Evolutionary conservation across 2,797 vertebrate species (phyloP).

Genomic region (Hirundo rustica): DNA sequence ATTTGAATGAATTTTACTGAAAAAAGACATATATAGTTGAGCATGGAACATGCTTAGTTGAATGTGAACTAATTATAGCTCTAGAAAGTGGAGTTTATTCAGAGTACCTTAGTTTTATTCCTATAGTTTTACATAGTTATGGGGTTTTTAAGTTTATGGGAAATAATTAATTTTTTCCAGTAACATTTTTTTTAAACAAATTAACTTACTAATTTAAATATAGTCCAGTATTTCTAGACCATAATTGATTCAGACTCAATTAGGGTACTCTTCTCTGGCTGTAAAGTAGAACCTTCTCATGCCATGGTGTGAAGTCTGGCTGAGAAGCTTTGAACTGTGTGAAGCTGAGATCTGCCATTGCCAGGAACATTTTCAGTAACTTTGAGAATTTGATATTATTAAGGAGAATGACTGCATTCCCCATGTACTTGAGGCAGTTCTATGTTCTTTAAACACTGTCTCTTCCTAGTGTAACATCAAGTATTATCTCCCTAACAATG

Average conservation of each 20-base stretch:
- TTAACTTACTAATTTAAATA: not conserved
- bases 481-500: conserved; percentile 21
- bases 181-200: not conserved
- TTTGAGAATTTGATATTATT: not conserved
- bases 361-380: not conserved
- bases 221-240: not conserved
- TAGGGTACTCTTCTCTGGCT: not conserved
- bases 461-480: not conserved
- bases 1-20: not conserved
- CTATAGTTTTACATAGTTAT: not conserved
- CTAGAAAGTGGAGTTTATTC: not conserved
- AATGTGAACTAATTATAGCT: not conserved
- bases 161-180: not conserved
- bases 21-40: not conserved
- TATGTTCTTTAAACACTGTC: not conserved
- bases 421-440: not conserved
- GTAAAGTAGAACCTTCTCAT: not conserved
- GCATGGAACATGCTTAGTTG: not conserved
- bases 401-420: not conserved
- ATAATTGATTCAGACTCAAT: not conserved
- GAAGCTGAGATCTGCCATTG: not conserved
- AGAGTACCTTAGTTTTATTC: not conserved
- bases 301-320: not conserved
- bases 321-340: not conserved
- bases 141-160: not conserved